phyloP scores from a whole-genome alignment of 2,113 vertebrate species.

The Microtus oregoni region DNA sequence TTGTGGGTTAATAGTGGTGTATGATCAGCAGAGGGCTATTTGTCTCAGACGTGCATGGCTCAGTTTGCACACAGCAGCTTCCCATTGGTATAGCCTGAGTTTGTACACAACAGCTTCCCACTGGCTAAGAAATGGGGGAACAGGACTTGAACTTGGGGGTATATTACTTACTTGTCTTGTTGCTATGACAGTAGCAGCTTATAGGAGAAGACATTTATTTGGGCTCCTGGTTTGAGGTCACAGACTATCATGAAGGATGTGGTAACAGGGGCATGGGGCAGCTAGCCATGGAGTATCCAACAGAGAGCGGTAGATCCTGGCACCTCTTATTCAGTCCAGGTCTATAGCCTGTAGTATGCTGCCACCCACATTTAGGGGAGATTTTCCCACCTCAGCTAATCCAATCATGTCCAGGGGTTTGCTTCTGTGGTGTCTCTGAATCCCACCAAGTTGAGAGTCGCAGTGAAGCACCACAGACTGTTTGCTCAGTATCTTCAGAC shows the following conservation, averaged over 20 bases:
- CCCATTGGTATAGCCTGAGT: too few species aligned
- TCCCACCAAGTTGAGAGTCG: background rate
- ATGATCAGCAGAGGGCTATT: rapidly evolving
- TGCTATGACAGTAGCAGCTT: background rate
- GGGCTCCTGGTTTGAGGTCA: background rate
- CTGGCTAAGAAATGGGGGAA: background rate
- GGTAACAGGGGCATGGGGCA: background rate
- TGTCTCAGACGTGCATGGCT: background rate
- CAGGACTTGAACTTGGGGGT: background rate
- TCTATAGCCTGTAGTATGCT: too few species aligned
- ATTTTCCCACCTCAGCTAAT: background rate
- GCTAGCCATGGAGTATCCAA: background rate
- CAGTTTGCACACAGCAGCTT: too few species aligned
- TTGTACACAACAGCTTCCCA: too few species aligned
- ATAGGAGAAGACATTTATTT: background rate
- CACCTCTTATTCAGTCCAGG: background rate
- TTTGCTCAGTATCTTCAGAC: background rate
- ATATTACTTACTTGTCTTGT: background rate
- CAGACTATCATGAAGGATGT: background rate
- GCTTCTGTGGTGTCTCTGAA: background rate
- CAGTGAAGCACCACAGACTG: background rate
- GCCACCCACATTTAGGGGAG: background rate
- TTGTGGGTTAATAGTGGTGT: background rate
- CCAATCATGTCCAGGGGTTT: too few species aligned
- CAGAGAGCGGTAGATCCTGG: background rate